Evolutionary conservation across 2,888 invertebrate species (phyloP), one percentile per base, ranked within the genome.

Genomic region (Sesia apiformis): DNA sequence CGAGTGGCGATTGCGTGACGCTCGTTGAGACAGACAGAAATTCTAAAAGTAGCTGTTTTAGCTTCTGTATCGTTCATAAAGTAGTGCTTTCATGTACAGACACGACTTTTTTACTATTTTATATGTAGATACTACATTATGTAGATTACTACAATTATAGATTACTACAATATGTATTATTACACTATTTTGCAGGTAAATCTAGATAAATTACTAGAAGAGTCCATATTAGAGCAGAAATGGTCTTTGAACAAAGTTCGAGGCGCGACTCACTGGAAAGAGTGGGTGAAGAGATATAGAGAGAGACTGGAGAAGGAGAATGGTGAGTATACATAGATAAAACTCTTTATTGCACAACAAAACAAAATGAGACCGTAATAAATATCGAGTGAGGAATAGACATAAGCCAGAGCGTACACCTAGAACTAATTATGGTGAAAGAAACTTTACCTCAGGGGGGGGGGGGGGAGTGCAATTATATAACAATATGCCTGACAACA

Each of bases 211-310:
- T 62, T 90, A 8, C 61, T 90, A 23, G 40, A 63, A 4, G 66
- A 83, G 38, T 58, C 71, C 0, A 57, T 67, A 4, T 46, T 83
- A 0, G 76, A 81, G 8, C 61, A 71, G 0, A 77, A 84, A 46
- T 92, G 92, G 92, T 81, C 91, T 0, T 67, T 92, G 4, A 71
- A 69, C 5, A 84, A 84, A 60, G 41, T 90, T 4, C 60, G 61
- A 4, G 38, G 38, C 4, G 8, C 38, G 8, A 50, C 3, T 38
- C 58, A 57, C 0, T 91, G 89, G 84, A 60, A 67, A 4, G 62
- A 63, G 4, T 91, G 90, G 84, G 75, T 78, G 38, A 61, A 70
- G 4, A 59, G 56, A n/a, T 91, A 91, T 62, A 67, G 57, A 38
- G 64, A 74, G 4, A 74, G 86, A 57, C 53, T 90, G 51, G 58